Evolutionary conservation across 1,140 invertebrate species (phyloP), one percentile per base, ranked within the genome.

Genomic region (Zaprionus lachaisei): DNA sequence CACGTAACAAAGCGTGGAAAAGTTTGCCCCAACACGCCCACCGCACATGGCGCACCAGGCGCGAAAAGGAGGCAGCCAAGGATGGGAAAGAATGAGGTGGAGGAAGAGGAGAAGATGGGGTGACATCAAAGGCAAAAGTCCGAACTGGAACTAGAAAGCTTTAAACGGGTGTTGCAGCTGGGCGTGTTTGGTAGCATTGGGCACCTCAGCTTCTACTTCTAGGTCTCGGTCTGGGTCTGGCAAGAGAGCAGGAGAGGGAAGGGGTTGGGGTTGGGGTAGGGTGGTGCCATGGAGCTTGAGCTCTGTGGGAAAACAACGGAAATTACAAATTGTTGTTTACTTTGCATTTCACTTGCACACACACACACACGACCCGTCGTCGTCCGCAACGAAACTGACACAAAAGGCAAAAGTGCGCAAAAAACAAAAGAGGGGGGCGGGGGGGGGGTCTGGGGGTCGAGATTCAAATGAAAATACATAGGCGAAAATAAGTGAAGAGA

Each of bases 321-420:
- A 85, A 85, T 81, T 85, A 85, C 82, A 85, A 85, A 85, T 85
- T 85, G 82, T 81, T 85, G 82, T 85, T 85, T 85, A 81, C 82
- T 85, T 85, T 85, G 82, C 82, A 85, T 85, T 84, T 85, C 79
- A 80, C 68, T 83, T 72, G 72, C 5, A 61, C 47, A 56, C 57
- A 49, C 60, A 55, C 44, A 37, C 28, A 17, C 15, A 54, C 41
- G 44, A 69, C 57, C 47, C 17, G 31, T 47, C 41, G 15, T 47
- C n/a, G 15, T 47, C 41, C 47, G 4, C 47, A 51, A 80, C 74
- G 66, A 72, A 65, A 80, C 71, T 66, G 71, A 66, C 65, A 79
- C 57, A 80, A 80, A 51, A 47, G 17, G 58, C 41, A 63, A 78
- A 72, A 63, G 71, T 72, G 77, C 62, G 75, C 70, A 69, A 54